Base-by-base conservation (phyloP, 2,888 invertebrate genomes). In the Autographa gamma region DNA sequence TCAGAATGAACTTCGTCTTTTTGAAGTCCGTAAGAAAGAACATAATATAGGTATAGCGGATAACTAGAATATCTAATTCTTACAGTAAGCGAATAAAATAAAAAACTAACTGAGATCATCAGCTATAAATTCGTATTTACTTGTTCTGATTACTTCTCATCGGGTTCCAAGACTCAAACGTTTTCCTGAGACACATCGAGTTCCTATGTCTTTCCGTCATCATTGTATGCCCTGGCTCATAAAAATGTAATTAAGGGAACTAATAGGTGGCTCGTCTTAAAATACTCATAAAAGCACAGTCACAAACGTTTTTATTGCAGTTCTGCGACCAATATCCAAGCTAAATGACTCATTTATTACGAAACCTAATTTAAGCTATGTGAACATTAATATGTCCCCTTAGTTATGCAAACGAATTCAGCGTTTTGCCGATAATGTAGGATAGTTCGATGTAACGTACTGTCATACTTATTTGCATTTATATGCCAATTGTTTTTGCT, bases 261-360 rank as follows among this genome's bases (percentile, higher is more conserved):
- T 5, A 43, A 16, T 43, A 14, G 43, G 3, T 5, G 4, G 43
- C 48, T 48, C 7, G n/a, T 48, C 48, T 48, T 48, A n/a, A 16
- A 43, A 16, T 14, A 16, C 43, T 16, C 16, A 48, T n/a, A 75
- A 25, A 25, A 59, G 71, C 67, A 66, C 71, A 59, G 52, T 25
- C 34, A 41, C 38, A 11, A 70, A 38, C 52, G 63, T 14, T 67
- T 32, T 76, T 71, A 73, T 76, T 70, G 64, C 59, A 67, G 63
- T 31, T 62, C 16, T 8, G 63, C 56, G 18, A 56, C 61, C 18
- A 62, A 59, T 19, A 63, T 25, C 59, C 41, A 66, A 73, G 32
- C 61, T 56, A 66, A 69, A 64, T 80, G 80, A 78, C 32, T 80
- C 81, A 80, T 62, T 69, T 71, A 69, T 82, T 83, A 76, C 73